phyloP scores from a whole-genome alignment of 1,140 invertebrate species.

The Nasonia vitripennis region DNA sequence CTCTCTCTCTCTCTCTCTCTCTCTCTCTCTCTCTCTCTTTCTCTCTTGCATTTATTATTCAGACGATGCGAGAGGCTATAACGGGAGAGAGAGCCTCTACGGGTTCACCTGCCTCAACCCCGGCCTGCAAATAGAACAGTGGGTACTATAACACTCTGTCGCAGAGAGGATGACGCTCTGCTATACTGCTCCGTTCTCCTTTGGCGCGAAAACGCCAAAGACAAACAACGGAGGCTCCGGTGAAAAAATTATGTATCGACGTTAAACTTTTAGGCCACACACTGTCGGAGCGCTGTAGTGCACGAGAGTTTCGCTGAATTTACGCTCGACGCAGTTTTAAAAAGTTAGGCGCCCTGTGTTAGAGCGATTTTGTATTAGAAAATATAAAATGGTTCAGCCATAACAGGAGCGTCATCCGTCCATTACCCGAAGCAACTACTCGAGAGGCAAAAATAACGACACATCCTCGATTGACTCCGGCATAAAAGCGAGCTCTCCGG shows the following conservation, averaged over 20 bases:
- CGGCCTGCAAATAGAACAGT: conserved; percentile 46
- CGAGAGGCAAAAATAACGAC: no score
- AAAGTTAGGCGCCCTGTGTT: not conserved
- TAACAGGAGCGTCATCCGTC: no score
- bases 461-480: no score
- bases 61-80: conserved; percentile 56
- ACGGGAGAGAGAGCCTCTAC: conserved; percentile 1
- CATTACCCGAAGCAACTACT: no score
- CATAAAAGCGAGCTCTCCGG: no score
- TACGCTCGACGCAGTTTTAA: not conserved
- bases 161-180: conserved; percentile 34
- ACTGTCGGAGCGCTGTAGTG: not conserved
- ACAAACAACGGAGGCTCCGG: not conserved
- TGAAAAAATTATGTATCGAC: conserved; percentile 16
- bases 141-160: conserved; percentile 44
- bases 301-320: not conserved
- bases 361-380: not conserved
- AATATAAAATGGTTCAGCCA: not conserved
- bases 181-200: not conserved
- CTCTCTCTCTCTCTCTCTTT: conserved; percentile 54
- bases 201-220: conserved; percentile 27
- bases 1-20: conserved; percentile 43
- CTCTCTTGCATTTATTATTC: conserved; percentile 68
- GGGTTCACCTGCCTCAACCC: conserved; percentile 30
- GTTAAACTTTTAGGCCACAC: not conserved